These are phyloP conservation scores for Oceanodroma tethys DNA, from an alignment of 2,113 vertebrate genomes.

Conservation along the genomic window DNA sequence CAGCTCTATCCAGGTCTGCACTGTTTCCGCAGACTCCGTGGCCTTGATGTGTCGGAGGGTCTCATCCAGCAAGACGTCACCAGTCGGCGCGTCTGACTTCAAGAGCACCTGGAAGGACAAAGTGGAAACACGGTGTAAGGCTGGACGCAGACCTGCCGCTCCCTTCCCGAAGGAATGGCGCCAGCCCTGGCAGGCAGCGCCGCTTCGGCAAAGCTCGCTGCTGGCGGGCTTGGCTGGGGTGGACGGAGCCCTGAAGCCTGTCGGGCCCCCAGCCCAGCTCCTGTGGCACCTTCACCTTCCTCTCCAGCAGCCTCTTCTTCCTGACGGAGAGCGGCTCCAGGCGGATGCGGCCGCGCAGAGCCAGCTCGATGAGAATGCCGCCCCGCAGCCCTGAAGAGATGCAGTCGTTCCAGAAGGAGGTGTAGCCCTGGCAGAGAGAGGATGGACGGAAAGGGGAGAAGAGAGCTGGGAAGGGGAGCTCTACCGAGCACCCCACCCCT, in stretches of 20 bases:
- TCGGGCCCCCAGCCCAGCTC: not conserved
- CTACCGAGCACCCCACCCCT: not conserved
- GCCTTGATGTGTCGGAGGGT: constrained; percentile 84
- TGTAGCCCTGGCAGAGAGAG: constrained; percentile 74
- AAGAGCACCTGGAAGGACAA: constrained; percentile 73
- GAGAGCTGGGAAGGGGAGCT: not conserved
- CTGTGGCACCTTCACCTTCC: constrained; percentile 65
- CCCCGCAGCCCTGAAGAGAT: constrained; percentile 83
- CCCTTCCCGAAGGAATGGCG: fast-evolving
- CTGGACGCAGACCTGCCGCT: fast-evolving
- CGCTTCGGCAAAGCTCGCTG: not conserved
- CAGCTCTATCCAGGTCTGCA: constrained; percentile 84
- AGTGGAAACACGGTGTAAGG: fast-evolving
- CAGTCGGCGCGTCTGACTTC: constrained; percentile 76
- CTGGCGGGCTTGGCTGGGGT: fast-evolving
- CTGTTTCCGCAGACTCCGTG: constrained; percentile 74
- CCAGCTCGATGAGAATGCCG: constrained; percentile 80
- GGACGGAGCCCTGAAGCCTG: fast-evolving
- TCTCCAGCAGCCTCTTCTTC: constrained; percentile 77
- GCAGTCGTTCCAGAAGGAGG: constrained; percentile 88
- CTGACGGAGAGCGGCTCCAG: constrained; percentile 75
- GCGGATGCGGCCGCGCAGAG: constrained; percentile 74
- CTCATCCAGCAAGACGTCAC: constrained; percentile 83
- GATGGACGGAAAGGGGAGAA: not conserved
- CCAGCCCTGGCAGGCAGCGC: fast-evolving